Evolutionary conservation across 2,888 invertebrate genomes (phyloP).

Genomic region (Antheraea yamamai): DNA sequence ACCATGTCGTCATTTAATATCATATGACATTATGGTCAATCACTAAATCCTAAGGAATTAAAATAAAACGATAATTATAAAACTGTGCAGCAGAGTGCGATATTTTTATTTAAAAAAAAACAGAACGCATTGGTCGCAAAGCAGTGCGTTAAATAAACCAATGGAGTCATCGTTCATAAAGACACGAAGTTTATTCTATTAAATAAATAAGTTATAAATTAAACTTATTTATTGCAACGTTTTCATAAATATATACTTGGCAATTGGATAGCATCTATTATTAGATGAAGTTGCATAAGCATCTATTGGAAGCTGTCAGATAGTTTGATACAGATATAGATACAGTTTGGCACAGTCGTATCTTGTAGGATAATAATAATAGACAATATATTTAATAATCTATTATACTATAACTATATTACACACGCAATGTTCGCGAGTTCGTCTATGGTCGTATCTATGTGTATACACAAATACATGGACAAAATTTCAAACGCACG

Average conservation of each 20-base stretch:
- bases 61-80: too few relatives aligned
- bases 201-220: neutral
- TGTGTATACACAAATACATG: too few relatives aligned
- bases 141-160: too few relatives aligned
- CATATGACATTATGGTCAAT: too few relatives aligned
- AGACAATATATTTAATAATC: neutral
- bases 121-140: too few relatives aligned
- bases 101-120: too few relatives aligned
- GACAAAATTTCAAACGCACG: too few relatives aligned
- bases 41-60: too few relatives aligned
- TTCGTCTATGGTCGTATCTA: neutral
- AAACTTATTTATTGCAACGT: constrained; percentile 17
- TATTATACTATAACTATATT: neutral
- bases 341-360: neutral
- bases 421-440: neutral
- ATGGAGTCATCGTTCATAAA: too few relatives aligned
- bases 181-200: too few relatives aligned
- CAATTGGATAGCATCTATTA: constrained; percentile 18
- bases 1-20: too few relatives aligned
- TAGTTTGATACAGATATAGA: neutral
- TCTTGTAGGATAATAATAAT: neutral
- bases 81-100: too few relatives aligned
- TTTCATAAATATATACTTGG: constrained; percentile 21
- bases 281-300: constrained; percentile 19
- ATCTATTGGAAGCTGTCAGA: constrained; percentile 10